phyloP scores from a whole-genome alignment of 2,888 invertebrate species.

The Salticus scenicus region DNA sequence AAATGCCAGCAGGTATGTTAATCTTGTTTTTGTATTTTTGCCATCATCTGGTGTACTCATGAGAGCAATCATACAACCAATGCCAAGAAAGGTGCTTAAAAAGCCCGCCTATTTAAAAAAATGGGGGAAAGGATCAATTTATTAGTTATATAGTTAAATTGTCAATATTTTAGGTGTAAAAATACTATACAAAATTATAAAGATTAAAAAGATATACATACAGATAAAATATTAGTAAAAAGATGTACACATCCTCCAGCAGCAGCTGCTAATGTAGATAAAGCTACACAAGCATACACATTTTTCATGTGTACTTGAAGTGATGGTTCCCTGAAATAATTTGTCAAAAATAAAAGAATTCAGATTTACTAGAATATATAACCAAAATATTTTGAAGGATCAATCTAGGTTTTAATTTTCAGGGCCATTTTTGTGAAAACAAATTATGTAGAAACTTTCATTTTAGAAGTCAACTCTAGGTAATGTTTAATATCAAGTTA shows the following conservation, averaged over 20 bases:
- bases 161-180: too few relatives aligned
- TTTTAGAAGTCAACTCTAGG: too few relatives aligned
- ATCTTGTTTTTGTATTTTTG: constrained; percentile 81
- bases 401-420: too few relatives aligned
- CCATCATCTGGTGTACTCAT: constrained; percentile 84
- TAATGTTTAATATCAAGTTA: too few relatives aligned
- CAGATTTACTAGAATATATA: too few relatives aligned
- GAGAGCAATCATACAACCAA: constrained; percentile 86
- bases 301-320: constrained; percentile 93
- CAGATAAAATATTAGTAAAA: constrained; percentile 82
- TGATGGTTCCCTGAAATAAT: constrained; percentile 87
- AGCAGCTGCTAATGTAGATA: constrained; percentile 85
- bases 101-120: constrained; percentile 81
- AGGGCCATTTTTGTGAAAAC: too few relatives aligned
- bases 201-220: constrained; percentile 64
- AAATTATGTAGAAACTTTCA: too few relatives aligned
- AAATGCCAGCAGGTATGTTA: constrained; percentile 90
- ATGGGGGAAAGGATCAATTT: not conserved
- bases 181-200: too few relatives aligned
- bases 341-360: too few relatives aligned
- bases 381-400: too few relatives aligned
- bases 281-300: constrained; percentile 93
- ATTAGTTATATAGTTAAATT: too few relatives aligned
- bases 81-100: constrained; percentile 84
- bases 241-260: constrained; percentile 89